Percentiles rank a stretch among this genome's conserved stretches.
These are phyloP conservation scores for Lichenostomus cassidix DNA, from an alignment of 2,113 vertebrate genomes.

Conservation along the genomic window DNA sequence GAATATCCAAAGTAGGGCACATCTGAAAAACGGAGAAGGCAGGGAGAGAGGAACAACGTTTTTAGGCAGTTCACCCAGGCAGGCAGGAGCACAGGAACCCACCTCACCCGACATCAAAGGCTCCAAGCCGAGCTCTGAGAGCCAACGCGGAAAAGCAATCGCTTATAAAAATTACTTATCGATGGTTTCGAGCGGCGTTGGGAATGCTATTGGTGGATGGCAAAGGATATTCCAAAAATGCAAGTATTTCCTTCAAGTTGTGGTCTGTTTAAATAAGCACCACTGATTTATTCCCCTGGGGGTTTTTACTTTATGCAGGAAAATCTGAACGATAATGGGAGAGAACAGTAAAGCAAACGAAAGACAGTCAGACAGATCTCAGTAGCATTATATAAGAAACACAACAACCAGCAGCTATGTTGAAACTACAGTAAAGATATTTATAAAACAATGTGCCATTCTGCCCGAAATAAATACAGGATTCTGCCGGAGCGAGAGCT, in stretches of 20 bases:
- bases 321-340: conserved; percentile 33
- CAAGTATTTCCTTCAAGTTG: conserved; percentile 4
- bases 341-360: background rate
- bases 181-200: background rate
- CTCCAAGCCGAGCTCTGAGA: background rate
- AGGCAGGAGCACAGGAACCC: background rate
- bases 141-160: background rate
- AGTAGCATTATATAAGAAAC: conserved; percentile 53
- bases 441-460: conserved; percentile 57
- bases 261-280: conserved; percentile 40
- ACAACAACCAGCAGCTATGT: conserved; percentile 44
- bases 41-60: background rate
- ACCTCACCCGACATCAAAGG: background rate
- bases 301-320: conserved; percentile 46
- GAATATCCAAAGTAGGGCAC: conserved; percentile 73
- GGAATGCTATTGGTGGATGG: background rate
- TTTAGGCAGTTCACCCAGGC: background rate
- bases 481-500: background rate
- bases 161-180: background rate
- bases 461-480: conserved; percentile 55
- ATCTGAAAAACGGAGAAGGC: conserved; percentile 76
- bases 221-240: background rate
- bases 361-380: conserved; percentile 2
- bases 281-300: background rate
- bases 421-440: conserved; percentile 55